Evolutionary conservation across 2,888 invertebrate genomes (phyloP).

Genomic region (Pyrochroa serraticornis): DNA sequence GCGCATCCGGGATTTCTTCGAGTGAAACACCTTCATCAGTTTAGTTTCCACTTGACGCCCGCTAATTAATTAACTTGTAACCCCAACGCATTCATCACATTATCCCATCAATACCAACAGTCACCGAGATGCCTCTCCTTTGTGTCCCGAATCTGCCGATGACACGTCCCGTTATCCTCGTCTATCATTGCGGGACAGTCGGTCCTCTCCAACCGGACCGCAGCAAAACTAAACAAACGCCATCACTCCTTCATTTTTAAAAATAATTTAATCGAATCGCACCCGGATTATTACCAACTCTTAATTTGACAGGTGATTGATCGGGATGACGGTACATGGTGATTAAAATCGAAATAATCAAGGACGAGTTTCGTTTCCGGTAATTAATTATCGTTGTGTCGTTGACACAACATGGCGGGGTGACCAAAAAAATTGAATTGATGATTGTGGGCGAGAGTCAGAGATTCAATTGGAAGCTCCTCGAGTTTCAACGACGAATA

Average conservation of each 20-base stretch:
- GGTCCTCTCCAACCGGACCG: conserved; percentile 4
- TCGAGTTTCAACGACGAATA: too few species aligned
- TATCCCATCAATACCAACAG: conserved; percentile 15
- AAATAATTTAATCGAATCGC: conserved; percentile 7
- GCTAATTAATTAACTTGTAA: conserved; percentile 14
- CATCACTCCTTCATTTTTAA: conserved; percentile 5
- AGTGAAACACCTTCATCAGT: not conserved
- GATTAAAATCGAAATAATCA: conserved; percentile 7
- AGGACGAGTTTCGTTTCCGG: conserved; percentile 12
- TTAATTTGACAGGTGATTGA: conserved; percentile 19
- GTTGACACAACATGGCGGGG: too few species aligned
- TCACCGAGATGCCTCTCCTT: conserved; percentile 6
- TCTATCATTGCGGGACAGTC: conserved; percentile 1
- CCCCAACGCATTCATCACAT: conserved; percentile 8
- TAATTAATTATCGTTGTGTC: conserved; percentile 16
- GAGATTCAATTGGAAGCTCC: too few species aligned
- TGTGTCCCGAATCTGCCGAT: conserved; percentile 8
- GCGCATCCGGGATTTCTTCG: not conserved
- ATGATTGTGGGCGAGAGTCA: too few species aligned
- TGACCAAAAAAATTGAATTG: too few species aligned
- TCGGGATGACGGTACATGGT: conserved; percentile 1
- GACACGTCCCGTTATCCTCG: conserved; percentile 19
- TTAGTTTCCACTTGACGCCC: not conserved
- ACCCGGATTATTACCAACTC: not conserved
- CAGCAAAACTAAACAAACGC: conserved; percentile 4